Evolutionary conservation across 2,888 invertebrate genomes (phyloP).

Genomic region (Palloptera scutellata): DNA sequence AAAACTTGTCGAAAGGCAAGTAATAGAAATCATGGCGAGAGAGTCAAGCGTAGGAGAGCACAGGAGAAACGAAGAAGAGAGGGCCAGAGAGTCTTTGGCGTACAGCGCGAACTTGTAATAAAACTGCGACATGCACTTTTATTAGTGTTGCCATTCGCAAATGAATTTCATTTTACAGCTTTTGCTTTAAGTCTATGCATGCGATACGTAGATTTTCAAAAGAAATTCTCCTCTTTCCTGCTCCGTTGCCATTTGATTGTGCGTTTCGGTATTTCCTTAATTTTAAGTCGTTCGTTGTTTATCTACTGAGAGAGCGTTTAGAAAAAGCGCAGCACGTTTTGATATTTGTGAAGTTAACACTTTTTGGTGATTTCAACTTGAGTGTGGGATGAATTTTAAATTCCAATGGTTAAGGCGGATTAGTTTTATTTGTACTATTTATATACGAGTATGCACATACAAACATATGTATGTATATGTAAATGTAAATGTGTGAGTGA

Average conservation of each 20-base stretch:
- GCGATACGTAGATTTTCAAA: background rate
- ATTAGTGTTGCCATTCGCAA: constrained; percentile 51
- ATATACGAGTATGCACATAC: too few relatives aligned
- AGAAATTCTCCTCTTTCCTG: background rate
- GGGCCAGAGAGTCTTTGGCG: background rate
- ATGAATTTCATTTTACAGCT: constrained; percentile 37
- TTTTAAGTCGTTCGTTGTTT: too few relatives aligned
- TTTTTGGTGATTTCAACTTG: constrained; percentile 22
- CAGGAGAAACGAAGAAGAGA: background rate
- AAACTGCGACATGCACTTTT: constrained; percentile 55
- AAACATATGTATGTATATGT: too few relatives aligned
- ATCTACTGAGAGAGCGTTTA: too few relatives aligned
- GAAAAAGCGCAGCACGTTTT: constrained; percentile 13
- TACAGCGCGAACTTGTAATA: constrained; percentile 27
- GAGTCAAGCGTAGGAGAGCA: too few relatives aligned
- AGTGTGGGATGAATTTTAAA: constrained; percentile 24
- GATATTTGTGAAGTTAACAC: constrained; percentile 18
- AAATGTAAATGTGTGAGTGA: too few relatives aligned
- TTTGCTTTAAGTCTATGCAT: constrained; percentile 25
- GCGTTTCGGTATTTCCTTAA: too few relatives aligned
- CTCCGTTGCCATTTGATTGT: too few relatives aligned
- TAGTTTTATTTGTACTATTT: too few relatives aligned
- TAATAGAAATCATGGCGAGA: background rate
- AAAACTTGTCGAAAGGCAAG: background rate
- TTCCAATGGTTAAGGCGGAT: constrained; percentile 13